Percentiles rank a stretch among this genome's conserved stretches.
Conservation (phyloP, 2,113 vertebrate species). For the Cisticola juncidis region DNA sequence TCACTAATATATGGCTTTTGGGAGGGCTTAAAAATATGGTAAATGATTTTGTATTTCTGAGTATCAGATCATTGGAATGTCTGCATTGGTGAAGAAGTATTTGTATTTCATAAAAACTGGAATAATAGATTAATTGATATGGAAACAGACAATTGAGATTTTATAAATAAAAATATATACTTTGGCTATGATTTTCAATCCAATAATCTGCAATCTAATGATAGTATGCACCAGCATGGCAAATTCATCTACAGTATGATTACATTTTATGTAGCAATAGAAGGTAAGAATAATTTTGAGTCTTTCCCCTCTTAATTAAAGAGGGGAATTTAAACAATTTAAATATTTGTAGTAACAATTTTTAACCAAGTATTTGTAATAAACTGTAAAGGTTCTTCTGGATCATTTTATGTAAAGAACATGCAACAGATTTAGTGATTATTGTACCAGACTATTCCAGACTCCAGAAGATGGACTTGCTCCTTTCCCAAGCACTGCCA, state of each 20-base stretch:
- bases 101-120: not conserved
- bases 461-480: accelerated
- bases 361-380: not conserved
- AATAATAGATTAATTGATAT: not conserved
- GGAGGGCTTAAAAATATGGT: not conserved
- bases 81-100: not conserved
- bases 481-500: not conserved
- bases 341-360: not conserved
- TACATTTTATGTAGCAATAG: not conserved
- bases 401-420: not conserved
- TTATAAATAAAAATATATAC: not conserved
- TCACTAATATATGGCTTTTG: not conserved
- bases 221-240: not conserved
- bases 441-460: not conserved
- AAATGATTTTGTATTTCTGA: not conserved
- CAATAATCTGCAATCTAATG: not conserved
- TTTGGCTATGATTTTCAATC: not conserved
- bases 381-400: not conserved
- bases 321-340: not conserved
- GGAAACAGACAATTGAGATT: not conserved
- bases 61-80: not conserved
- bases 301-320: not conserved
- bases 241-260: not conserved
- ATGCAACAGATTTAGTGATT: not conserved
- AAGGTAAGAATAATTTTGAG: not conserved